Evolutionary conservation across 2,888 invertebrate genomes (phyloP), one percentile per base, ranked within the genome.

Genomic region (Nudaria mundana): DNA sequence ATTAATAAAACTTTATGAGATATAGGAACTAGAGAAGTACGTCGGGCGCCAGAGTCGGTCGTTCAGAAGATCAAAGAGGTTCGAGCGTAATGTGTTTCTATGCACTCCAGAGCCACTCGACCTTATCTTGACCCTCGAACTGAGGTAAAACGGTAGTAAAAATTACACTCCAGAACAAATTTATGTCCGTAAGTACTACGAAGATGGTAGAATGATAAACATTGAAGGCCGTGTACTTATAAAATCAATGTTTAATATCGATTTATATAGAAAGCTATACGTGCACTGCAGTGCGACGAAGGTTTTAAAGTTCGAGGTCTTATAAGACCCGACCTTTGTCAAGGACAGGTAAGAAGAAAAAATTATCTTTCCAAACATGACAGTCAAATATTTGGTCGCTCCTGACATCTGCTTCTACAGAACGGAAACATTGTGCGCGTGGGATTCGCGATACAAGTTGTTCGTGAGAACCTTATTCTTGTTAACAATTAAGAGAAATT

Each of bases 91-190:
- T 66, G 61, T 71, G 67, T 65, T 66, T 64, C 63, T 66, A 45
- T 55, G 46, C 61, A 80, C 81, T 82, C 63, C 66, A 75, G 60
- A 61, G 63, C 64, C 76, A 76, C 83, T 82, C 65, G 76, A 79
- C 54, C 63, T 85, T 85, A 84, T 82, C 84, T 71, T 61, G 75
- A 72, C 75, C 75, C 81, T 83, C 66, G 80, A 82, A 45, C 48
- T 43, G 61, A 78, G 79, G 81, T 81, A 80, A 80, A 79, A 82
- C 80, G 77, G 84, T 77, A 82, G 79, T 85, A 82, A 85, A 85
- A 86, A 76, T 82, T 80, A 83, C 81, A 80, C 81, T 79, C 65
- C 67, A 77, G 71, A 75, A 76, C 66, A 67, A 75, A 78, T 77
- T 71, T 70, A 53, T 14, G 71, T 63, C 39, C 61, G 50, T 74